Conservation (phyloP, 2,113 vertebrate species). For the Myiagra hebetior region DNA sequence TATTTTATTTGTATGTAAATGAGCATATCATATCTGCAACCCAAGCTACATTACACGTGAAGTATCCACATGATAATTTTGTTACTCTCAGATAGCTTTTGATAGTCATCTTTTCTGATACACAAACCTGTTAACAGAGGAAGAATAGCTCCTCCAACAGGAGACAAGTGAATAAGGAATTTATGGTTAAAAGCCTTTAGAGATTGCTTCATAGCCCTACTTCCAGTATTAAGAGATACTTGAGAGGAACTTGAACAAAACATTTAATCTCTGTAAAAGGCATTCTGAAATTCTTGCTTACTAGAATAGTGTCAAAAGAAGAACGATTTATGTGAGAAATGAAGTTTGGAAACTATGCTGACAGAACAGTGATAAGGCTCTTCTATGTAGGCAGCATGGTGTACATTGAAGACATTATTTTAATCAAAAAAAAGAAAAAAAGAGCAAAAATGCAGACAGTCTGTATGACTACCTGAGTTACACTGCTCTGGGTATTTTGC, state of each 20-base stretch:
- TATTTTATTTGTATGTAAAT: neutral
- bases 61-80: neutral
- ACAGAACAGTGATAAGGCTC: neutral
- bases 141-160: neutral
- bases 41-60: neutral
- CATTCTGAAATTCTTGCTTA: neutral
- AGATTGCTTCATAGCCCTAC: neutral
- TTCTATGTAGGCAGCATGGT: neutral
- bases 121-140: neutral
- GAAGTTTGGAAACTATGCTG: neutral
- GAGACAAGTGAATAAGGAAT: neutral
- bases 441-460: neutral
- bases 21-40: neutral
- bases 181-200: neutral
- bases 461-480: neutral
- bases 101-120: neutral
- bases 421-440: neutral
- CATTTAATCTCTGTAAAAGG: neutral
- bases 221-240: neutral
- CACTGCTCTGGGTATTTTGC: neutral
- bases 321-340: neutral
- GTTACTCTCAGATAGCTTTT: neutral
- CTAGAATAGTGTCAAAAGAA: neutral
- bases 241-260: neutral
- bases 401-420: neutral